These are phyloP conservation scores for Malurus leucopterus DNA, from an alignment of 2,797 vertebrate genomes.

Conservation along the genomic window DNA sequence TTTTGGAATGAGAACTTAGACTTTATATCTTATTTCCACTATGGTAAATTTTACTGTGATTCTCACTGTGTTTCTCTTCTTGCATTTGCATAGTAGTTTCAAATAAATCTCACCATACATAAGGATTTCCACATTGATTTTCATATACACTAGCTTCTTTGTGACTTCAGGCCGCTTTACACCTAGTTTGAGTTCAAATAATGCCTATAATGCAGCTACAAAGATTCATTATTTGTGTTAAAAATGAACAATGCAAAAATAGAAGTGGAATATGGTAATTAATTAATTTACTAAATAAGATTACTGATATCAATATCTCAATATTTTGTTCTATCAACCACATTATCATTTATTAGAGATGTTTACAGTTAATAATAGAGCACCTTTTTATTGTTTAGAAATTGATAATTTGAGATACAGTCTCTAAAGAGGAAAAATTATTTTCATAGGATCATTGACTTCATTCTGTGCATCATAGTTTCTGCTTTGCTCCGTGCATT, in stretches of 20 bases:
- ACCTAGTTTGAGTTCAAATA: background rate
- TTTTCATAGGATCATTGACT: background rate
- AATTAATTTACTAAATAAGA: background rate
- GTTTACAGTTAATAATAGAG: background rate
- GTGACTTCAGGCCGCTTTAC: background rate
- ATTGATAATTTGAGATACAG: background rate
- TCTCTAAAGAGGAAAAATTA: background rate
- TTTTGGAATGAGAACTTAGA: background rate
- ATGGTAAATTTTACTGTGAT: background rate
- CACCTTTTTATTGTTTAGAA: background rate
- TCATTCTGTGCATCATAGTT: background rate
- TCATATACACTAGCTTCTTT: background rate
- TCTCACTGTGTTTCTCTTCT: background rate
- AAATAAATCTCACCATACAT: background rate
- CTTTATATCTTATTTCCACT: background rate
- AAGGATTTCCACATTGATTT: background rate
- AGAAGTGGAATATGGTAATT: background rate
- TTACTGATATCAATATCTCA: background rate
- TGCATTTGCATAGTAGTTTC: background rate
- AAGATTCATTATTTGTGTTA: background rate
- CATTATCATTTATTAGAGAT: background rate
- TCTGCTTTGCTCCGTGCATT: conserved; percentile 10
- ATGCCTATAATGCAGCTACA: background rate
- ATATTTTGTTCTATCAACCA: background rate
- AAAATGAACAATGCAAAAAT: background rate